Percentiles rank a stretch among this genome's conserved stretches.
Evolutionary conservation across 1,140 invertebrate species (phyloP).

Genomic region (Galendromus occidentalis): DNA sequence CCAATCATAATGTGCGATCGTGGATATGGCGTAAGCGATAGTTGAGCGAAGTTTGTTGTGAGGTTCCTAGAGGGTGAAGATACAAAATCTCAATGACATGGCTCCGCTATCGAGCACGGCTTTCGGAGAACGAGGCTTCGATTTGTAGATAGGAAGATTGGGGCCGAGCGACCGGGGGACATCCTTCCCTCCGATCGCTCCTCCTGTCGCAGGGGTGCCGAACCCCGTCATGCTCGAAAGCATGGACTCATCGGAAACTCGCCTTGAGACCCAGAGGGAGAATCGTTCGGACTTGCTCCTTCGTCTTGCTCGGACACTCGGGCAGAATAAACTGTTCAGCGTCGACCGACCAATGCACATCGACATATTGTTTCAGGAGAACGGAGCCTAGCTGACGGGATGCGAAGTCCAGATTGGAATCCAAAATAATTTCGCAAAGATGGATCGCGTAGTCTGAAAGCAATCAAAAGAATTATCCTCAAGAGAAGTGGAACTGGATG

Average conservation of each 20-base stretch:
- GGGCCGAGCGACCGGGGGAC: no score
- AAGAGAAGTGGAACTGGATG: no score
- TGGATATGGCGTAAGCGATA: constrained; percentile 50
- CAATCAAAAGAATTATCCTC: no score
- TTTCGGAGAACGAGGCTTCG: no score
- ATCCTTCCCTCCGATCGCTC: no score
- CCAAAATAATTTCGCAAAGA: neutral
- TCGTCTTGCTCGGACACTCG: constrained; percentile 31
- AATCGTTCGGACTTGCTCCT: neutral
- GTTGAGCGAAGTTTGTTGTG: constrained; percentile 36
- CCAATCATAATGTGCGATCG: constrained; percentile 57
- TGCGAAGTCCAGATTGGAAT: constrained; percentile 19
- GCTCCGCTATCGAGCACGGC: no score
- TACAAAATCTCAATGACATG: no score
- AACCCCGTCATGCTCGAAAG: neutral
- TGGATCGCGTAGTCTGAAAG: neutral
- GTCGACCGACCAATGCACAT: constrained; percentile 43
- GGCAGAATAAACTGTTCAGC: constrained; percentile 41
- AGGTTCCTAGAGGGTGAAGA: constrained; percentile 6
- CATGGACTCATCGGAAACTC: neutral
- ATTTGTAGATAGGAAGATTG: no score
- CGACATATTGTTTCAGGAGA: constrained; percentile 51
- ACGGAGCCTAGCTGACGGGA: constrained; percentile 47
- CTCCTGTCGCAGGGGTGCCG: no score
- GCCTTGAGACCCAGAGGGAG: neutral